Base-by-base conservation (phyloP, 2,888 invertebrate species). In the Chloromyia formosa region DNA sequence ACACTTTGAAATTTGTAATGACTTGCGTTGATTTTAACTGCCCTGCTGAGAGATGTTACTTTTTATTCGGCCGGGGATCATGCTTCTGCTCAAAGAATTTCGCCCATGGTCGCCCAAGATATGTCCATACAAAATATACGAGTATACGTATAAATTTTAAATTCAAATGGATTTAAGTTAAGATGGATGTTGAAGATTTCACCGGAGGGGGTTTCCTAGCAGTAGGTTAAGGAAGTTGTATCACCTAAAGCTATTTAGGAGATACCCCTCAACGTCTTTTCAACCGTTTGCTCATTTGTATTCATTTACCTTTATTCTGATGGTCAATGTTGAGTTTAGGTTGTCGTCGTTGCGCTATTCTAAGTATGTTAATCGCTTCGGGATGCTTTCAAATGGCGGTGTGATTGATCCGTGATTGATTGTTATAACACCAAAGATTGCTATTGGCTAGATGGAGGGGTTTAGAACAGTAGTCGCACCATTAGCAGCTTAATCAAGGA, bases 171-270 rank as follows among this genome's bases (percentile, higher is more conserved):
- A 40, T 66, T 49, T 49, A 45, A 66, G 66, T 9, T 35, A 23
- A 35, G 62, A 16, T 16, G 18, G 62, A 40, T 62, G 62, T n/a
- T 62, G 62, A 62, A 62, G 40, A 22, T 20, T 66, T 49, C 66
- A 45, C 66, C 66, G 22, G 66, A 66, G 66, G 66, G 49, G 66
- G 66, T 49, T 66, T 66, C 49, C 62, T 62, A 62, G 60, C 27
- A 35, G 27, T 49, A 49, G 49, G 42, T 42, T 35, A 7, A 62
- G 49, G 45, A 66, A 49, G 45, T 66, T 66, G n/a, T 49, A 66
- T 66, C 49, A 42, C 66, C 66, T 42, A 22, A 20, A 66, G 66
- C 66, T 66, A 66, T 66, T 66, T 66, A 45, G 66, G 66, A 66
- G 62, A 66, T 49, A 35, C 66, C 66, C 66, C 49, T 49, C 16